phyloP scores from a whole-genome alignment of 1,140 invertebrate genomes.

The Brachionus paranguensis region DNA sequence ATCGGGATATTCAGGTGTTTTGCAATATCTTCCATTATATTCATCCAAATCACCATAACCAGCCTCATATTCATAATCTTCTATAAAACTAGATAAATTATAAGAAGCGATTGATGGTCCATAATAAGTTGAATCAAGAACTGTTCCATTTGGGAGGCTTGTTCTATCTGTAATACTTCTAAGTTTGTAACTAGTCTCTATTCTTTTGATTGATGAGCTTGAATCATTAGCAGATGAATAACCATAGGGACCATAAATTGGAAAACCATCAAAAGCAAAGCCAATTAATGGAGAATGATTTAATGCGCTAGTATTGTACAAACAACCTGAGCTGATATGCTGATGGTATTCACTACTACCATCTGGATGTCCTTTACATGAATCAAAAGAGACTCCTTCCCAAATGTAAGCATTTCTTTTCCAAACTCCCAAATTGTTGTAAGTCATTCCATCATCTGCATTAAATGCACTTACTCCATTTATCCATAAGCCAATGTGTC shows the following conservation, averaged over 20 bases:
- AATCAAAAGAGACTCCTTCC: not conserved
- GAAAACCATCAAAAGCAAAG: constrained; percentile 13
- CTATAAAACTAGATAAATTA: not conserved
- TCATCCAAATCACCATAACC: not conserved
- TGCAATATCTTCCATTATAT: not conserved
- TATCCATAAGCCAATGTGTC: not conserved
- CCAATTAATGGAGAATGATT: not conserved
- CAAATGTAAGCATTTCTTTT: not conserved
- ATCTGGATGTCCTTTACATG: not conserved
- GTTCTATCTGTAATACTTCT: not conserved
- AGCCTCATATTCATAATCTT: not conserved
- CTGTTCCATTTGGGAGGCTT: not conserved
- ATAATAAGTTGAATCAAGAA: not conserved
- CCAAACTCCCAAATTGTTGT: constrained; percentile 7
- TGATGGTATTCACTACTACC: not conserved
- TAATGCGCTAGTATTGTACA: not conserved
- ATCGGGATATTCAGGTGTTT: not conserved
- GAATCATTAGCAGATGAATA: not conserved
- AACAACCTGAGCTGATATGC: not conserved
- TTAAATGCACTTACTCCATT: not conserved
- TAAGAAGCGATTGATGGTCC: not conserved
- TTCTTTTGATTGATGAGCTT: not conserved
- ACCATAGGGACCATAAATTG: constrained; percentile 12
- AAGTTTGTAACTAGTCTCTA: not conserved
- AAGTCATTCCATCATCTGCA: not conserved